Evolutionary conservation across 2,888 invertebrate genomes (phyloP).

Genomic region (Galeopsomyia nigrocyanea): DNA sequence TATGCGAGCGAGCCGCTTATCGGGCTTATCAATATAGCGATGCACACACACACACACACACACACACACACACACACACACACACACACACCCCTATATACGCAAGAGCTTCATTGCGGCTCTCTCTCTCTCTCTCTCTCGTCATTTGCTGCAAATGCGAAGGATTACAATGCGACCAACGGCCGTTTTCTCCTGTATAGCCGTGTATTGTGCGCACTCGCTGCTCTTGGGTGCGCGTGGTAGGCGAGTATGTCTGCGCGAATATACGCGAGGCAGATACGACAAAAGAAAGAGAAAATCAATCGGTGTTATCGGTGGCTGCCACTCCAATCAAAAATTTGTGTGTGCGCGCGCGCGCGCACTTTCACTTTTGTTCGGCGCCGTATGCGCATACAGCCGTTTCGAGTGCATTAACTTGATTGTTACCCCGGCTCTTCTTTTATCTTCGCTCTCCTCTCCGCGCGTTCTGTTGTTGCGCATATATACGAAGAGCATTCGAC

Average conservation of each 20-base stretch:
- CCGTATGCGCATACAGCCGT: too few species aligned
- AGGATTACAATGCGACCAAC: conserved; percentile 22
- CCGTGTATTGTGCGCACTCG: neutral
- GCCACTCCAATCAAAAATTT: conserved; percentile 34
- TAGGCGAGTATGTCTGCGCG: neutral
- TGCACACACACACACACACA: neutral
- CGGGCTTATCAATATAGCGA: conserved; percentile 42
- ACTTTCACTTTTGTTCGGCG: neutral
- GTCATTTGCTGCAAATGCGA: conserved; percentile 34
- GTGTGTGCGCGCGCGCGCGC: too few species aligned
- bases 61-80: conserved; percentile 13
- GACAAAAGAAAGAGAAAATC: conserved; percentile 31
- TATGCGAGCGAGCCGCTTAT: conserved; percentile 33
- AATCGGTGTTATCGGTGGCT: conserved; percentile 25
- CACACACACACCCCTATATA: neutral
- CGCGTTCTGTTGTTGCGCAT: neutral
- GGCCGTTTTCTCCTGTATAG: conserved; percentile 1
- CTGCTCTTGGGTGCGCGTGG: neutral
- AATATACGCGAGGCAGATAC: neutral
- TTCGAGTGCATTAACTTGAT: too few species aligned
- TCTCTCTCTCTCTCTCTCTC: neutral
- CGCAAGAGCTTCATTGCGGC: conserved; percentile 26
- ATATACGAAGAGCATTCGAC: neutral
- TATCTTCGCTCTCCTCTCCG: neutral
- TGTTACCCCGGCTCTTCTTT: too few species aligned